A percentile compares a stretch with the other conserved stretches of the same genome.
These are phyloP conservation scores for Pilophorus perplexus DNA, from an alignment of 2,888 invertebrate genomes.

Conservation along the genomic window DNA sequence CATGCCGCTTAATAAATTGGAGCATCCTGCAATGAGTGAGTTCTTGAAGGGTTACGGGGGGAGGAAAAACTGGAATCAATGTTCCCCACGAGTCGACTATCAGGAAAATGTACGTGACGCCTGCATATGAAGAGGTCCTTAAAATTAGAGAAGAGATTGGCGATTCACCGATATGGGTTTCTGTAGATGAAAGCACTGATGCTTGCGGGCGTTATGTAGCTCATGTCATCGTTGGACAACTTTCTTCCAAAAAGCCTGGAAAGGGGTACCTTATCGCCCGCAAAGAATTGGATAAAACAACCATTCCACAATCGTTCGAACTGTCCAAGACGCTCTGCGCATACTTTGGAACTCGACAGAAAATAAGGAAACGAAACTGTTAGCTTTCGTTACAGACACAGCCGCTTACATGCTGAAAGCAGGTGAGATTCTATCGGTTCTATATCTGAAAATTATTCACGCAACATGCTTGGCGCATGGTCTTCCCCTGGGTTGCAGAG, in stretches of 20 bases:
- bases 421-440: neutral
- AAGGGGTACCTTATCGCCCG: too few species aligned
- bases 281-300: slow-evolving; percentile 2
- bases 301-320: slow-evolving; percentile 6
- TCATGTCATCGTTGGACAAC: too few species aligned
- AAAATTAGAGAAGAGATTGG: too few species aligned
- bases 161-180: too few species aligned
- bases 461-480: too few species aligned
- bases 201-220: neutral
- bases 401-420: too few species aligned
- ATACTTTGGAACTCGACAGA: too few species aligned
- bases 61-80: neutral
- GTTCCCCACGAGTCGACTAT: slow-evolving; percentile 34
- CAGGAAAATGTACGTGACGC: slow-evolving; percentile 26
- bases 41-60: too few species aligned
- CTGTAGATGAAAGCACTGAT: neutral
- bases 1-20: too few species aligned
- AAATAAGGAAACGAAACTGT: too few species aligned
- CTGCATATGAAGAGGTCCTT: slow-evolving; percentile 15
- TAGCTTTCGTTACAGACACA: too few species aligned
- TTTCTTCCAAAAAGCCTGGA: neutral
- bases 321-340: slow-evolving; percentile 14
- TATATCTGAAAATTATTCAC: neutral
- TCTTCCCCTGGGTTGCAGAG: slow-evolving; percentile 22
- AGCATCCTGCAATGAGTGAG: too few species aligned